Percentiles rank a stretch among this genome's conserved stretches.
These are phyloP conservation scores for Iselma pallidipennis DNA, from an alignment of 2,888 invertebrate genomes.

Conservation along the genomic window DNA sequence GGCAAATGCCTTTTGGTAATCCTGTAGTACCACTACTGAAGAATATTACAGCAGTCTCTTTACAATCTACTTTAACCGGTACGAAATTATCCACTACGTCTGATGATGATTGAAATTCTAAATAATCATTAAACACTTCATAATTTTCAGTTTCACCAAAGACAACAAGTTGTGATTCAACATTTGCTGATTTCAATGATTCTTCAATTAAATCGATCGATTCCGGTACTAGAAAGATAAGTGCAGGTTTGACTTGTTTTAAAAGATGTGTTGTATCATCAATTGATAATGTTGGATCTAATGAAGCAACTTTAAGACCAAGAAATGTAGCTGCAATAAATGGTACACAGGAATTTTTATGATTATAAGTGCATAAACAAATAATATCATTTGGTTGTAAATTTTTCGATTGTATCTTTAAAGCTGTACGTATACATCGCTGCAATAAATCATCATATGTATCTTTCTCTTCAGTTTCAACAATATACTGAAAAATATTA, in stretches of 20 bases:
- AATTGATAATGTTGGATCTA: slow-evolving; percentile 42
- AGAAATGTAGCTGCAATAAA: slow-evolving; percentile 57
- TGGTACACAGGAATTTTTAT: slow-evolving; percentile 55
- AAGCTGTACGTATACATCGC: slow-evolving; percentile 56
- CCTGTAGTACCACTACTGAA: slow-evolving; percentile 52
- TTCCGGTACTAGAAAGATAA: slow-evolving; percentile 42
- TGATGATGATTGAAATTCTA: slow-evolving; percentile 29
- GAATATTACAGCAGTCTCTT: slow-evolving; percentile 39
- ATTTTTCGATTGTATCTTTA: slow-evolving; percentile 51
- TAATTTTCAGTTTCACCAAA: slow-evolving; percentile 37
- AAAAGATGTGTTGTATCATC: slow-evolving; percentile 40
- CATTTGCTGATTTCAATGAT: slow-evolving; percentile 32
- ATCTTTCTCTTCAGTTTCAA: slow-evolving; percentile 53
- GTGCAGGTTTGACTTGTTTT: slow-evolving; percentile 40
- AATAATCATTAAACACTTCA: slow-evolving; percentile 34
- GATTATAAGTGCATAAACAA: slow-evolving; percentile 56
- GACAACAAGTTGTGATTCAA: slow-evolving; percentile 40
- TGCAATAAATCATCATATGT: slow-evolving; percentile 53
- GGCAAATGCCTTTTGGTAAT: slow-evolving; percentile 49
- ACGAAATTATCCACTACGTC: slow-evolving; percentile 39
- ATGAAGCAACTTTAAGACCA: slow-evolving; percentile 47
- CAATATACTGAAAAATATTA: slow-evolving; percentile 37
- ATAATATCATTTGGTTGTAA: slow-evolving; percentile 56
- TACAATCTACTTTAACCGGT: slow-evolving; percentile 27
- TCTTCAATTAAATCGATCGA: slow-evolving; percentile 37